A percentile compares a stretch with the other conserved stretches of the same genome.
Conservation (phyloP, 2,888 invertebrate genomes). For the Drosophila dives region DNA sequence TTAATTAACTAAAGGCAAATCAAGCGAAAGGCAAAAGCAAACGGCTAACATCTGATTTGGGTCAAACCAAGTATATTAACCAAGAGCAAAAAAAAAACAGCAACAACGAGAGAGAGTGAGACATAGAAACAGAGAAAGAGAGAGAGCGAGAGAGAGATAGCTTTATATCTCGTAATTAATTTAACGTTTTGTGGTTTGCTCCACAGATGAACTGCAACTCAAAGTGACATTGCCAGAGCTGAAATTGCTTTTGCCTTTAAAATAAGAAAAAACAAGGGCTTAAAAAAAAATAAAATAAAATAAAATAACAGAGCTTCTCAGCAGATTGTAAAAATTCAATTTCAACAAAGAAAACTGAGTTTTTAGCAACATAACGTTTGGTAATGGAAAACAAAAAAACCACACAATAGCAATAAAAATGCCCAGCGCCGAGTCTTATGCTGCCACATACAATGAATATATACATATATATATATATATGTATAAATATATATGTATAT, state of each 20-base stretch:
- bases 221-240: conserved; percentile 17
- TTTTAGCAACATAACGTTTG: conserved; percentile 20
- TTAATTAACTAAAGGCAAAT: conserved; percentile 75
- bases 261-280: conserved; percentile 7
- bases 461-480: background rate
- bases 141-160: background rate
- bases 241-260: conserved; percentile 40
- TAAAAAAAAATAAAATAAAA: background rate
- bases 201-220: conserved; percentile 14
- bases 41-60: conserved; percentile 47
- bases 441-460: background rate
- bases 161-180: conserved; percentile 64
- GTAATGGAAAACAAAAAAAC: conserved; percentile 50
- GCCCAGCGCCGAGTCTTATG: conserved; percentile 19
- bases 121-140: background rate
- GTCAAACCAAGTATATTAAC: conserved; percentile 50
- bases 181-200: conserved; percentile 31
- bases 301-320: background rate
- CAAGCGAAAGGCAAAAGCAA: conserved; percentile 44
- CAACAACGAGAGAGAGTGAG: too few species aligned
- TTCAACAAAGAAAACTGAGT: conserved; percentile 32
- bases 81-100: background rate
- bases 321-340: conserved; percentile 44
- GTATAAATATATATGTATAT: background rate
- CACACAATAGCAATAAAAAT: conserved; percentile 44